Evolutionary conservation across 2,888 invertebrate species (phyloP), one percentile per base, ranked within the genome.

Genomic region (Leptura quadrifasciata): DNA sequence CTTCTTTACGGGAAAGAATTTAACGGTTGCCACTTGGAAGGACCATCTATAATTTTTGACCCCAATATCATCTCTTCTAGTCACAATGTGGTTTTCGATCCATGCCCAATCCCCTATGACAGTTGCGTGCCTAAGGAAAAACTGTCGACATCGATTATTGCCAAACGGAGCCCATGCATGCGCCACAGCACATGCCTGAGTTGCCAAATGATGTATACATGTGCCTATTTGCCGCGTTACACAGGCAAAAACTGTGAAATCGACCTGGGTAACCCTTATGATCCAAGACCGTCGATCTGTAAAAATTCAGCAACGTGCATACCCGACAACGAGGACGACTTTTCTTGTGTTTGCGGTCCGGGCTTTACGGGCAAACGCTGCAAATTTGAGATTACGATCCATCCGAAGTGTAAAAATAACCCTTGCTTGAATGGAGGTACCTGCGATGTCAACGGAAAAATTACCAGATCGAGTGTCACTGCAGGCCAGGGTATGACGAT

Each of bases 181-280:
- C 91, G 94, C 84, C 95, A 94, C 88, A 96, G 96, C 73, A 93
- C 92, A 63, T 96, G 96, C 89, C 93, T 95, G 80, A 95, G 94
- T 57, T 91, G 93, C 84, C 91, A 92, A 80, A 96, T 96, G 86
- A 92, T 91, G 88, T 97, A 96, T 89, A 94, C 94, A 86, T 97
- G 97, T 89, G 93, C 93, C 87, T 97, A 97, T 90, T 92, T 94
- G 75, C 93, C 95, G 39, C 93, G 96, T 72, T 97, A 95, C 89
- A 93, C 94, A 72, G 97, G 97, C 81, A 94, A 94, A 90, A 96
- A 96, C 90, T 97, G 97, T 90, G 94, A 96, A 89, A 93, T 93
- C 88, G 95, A 96, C 89, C 92, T 91, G 87, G 95, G 95, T 67
- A 92, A 94, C 81, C 94, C 94, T 0, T 96, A 96, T 86, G 87